Base-by-base conservation (phyloP, 2,113 vertebrate genomes). In the Strigops habroptila region DNA sequence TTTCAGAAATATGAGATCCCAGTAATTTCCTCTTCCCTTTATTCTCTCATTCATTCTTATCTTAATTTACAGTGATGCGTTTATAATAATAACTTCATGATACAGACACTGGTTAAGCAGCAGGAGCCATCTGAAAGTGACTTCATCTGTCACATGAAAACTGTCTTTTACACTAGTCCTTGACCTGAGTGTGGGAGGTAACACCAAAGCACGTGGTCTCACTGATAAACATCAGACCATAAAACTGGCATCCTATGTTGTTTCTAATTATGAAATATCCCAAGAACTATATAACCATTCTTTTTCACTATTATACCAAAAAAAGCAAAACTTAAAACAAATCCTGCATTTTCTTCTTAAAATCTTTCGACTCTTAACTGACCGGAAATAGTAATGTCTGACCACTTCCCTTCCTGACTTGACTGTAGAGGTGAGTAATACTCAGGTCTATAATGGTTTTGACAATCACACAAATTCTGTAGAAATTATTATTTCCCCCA, bases 1-100 rank as follows among this genome's bases (percentile, higher is more conserved):
- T 79, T 90, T 91, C 82, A 95, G 82, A 93, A 92, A 51, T 33
- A 63, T 0, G 14, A 88, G 27, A 24, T 59, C 65, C 82, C 74
- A 88, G 78, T 95, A 67, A 95, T 94, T 90, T 96, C 93, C 93
- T 87, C 63, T 95, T 94, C 49, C 78, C 24, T 94, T 80, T 80
- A 65, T 73, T 90, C 41, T 63, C 31, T 90, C 67, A 87, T 82
- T 86, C 70, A 87, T 89, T 81, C 91, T 94, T 91, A 90, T 93
- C 71, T 86, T 71, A 46, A 76, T 67, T 88, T 88, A 49, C 57
- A 92, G 27, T 33, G 48, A 73, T 87, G 52, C 59, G 33, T 73
- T 87, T 73, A 51, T 79, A 85, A 60, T 21, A 90, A 86, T 27
- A 84, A 46, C 37, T 81, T 67, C 67, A 41, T 49, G 27, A 63